phyloP scores from a whole-genome alignment of 2,797 vertebrate species.

The Nothura maculosa region DNA sequence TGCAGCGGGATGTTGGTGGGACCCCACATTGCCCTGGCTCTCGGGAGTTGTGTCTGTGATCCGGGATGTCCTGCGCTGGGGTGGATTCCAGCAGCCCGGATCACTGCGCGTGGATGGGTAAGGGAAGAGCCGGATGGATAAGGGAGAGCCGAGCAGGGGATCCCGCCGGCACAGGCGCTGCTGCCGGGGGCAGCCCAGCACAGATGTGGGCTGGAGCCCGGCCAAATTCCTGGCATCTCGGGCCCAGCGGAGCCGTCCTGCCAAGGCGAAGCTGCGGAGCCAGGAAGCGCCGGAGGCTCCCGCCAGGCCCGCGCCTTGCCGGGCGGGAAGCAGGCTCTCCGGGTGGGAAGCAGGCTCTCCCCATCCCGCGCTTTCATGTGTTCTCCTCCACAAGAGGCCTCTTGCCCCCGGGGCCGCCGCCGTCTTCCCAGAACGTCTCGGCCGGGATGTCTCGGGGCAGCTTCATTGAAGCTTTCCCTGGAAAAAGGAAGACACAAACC shows the following conservation, averaged over 20 bases:
- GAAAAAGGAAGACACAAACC: not conserved
- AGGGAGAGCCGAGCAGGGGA: not conserved
- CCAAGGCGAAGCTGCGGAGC: conserved; percentile 39
- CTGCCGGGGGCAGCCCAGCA: not conserved
- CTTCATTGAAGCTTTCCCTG: not conserved
- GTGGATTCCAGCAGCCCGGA: accelerated
- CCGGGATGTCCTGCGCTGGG: not conserved
- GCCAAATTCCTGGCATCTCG: not conserved
- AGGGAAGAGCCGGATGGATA: not conserved
- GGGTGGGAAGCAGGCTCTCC: not conserved
- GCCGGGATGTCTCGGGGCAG: not conserved
- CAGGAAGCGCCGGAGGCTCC: conserved; percentile 9
- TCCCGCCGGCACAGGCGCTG: not conserved
- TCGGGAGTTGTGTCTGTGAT: accelerated
- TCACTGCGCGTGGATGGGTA: not conserved
- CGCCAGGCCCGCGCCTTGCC: no score
- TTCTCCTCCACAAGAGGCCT: not conserved
- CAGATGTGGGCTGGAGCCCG: not conserved
- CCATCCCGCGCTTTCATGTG: not conserved
- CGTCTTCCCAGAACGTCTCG: not conserved
- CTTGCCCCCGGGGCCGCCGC: not conserved
- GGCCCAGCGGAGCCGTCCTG: not conserved
- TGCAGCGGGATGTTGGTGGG: not conserved
- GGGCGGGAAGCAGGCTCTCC: not conserved
- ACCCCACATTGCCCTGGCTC: not conserved